Conservation (phyloP, 2,888 invertebrate species). For the Conus canariensis region DNA sequence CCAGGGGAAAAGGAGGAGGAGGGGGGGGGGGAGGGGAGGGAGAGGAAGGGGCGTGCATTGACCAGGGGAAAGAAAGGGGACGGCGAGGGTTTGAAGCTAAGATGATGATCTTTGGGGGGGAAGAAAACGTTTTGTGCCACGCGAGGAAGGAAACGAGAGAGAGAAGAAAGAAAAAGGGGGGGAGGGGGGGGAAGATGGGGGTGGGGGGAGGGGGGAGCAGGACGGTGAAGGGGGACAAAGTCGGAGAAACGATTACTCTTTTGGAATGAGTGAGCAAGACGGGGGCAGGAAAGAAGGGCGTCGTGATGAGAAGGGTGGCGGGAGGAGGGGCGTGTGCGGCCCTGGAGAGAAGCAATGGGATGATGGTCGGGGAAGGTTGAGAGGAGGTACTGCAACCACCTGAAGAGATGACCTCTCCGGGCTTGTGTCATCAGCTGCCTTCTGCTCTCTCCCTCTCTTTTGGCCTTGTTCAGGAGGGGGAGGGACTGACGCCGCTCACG, state of each 20-base stretch:
- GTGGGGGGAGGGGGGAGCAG: neutral
- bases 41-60: neutral
- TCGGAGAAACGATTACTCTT: conserved; percentile 27
- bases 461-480: neutral
- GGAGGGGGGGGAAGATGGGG: too few species aligned
- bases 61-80: neutral
- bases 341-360: neutral
- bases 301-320: neutral
- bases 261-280: neutral
- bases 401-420: conserved; percentile 37
- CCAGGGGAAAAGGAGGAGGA: neutral
- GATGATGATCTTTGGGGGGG: neutral
- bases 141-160: neutral
- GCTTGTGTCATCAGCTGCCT: conserved; percentile 43
- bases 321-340: neutral
- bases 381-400: conserved; percentile 31
- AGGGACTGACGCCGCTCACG: neutral
- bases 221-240: neutral
- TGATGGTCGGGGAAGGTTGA: neutral
- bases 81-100: neutral
- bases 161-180: neutral
- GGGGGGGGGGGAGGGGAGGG: neutral
- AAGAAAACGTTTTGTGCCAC: conserved; percentile 10
- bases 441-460: neutral
- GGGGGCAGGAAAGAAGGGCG: neutral